Conservation (phyloP, 2,888 invertebrate genomes). For the Gnatocerus cornutus region DNA sequence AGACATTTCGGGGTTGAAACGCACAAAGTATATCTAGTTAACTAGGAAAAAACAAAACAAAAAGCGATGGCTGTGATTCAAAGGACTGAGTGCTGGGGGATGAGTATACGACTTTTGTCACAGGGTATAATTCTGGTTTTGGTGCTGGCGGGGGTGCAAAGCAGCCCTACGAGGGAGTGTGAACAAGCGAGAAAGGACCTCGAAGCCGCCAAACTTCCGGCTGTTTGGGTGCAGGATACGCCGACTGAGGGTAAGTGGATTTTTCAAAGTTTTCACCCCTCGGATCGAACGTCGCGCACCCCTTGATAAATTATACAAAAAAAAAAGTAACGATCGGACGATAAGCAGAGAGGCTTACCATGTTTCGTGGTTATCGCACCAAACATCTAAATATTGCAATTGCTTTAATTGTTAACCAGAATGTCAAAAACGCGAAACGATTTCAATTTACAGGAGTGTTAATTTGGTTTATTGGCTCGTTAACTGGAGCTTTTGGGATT, state of each 20-base stretch:
- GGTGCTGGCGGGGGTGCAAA: slow-evolving; percentile 55
- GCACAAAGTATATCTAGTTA: slow-evolving; percentile 52
- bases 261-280: slow-evolving; percentile 8
- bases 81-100: slow-evolving; percentile 56
- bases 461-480: slow-evolving; percentile 18
- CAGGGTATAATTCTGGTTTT: slow-evolving; percentile 62
- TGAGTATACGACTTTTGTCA: slow-evolving; percentile 55
- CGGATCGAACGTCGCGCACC: slow-evolving; percentile 18
- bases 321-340: slow-evolving; percentile 30
- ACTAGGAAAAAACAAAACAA: slow-evolving; percentile 34
- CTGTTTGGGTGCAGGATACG: slow-evolving; percentile 72
- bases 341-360: slow-evolving; percentile 3
- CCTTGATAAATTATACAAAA: slow-evolving; percentile 36
- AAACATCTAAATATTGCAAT: slow-evolving; percentile 14
- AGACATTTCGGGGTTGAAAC: slow-evolving; percentile 51
- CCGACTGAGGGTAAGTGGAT: slow-evolving; percentile 73
- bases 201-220: slow-evolving; percentile 73
- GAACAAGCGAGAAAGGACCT: slow-evolving; percentile 73
- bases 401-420: slow-evolving; percentile 19
- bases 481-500: slow-evolving; percentile 7
- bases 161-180: slow-evolving; percentile 68
- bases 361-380: slow-evolving; percentile 19
- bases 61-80: slow-evolving; percentile 63
- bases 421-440: slow-evolving; percentile 15
- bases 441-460: slow-evolving; percentile 22